These are phyloP conservation scores for Taeniopygia guttata DNA, from an alignment of 2,797 vertebrate genomes.

Conservation along the genomic window DNA sequence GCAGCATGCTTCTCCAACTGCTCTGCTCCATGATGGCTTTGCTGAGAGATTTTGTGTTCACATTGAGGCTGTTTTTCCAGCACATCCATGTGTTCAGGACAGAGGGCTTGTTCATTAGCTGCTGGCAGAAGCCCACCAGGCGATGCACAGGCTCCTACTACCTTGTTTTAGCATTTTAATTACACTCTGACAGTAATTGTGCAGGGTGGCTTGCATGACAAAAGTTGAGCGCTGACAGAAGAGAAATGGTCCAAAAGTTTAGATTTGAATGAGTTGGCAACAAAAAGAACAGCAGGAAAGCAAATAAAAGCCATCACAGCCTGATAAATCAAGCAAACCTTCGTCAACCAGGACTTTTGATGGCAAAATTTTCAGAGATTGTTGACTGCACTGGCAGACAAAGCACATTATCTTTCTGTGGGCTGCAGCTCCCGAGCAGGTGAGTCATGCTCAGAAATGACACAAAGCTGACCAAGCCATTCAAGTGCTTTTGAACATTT, in stretches of 20 bases:
- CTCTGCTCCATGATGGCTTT: rapidly evolving
- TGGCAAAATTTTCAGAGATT: background rate
- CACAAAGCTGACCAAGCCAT: background rate
- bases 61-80: background rate
- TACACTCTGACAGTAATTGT: background rate
- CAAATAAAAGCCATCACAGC: background rate
- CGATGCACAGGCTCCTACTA: background rate
- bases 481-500: background rate
- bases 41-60: background rate
- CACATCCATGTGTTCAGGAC: background rate
- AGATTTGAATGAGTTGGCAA: background rate
- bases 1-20: rapidly evolving
- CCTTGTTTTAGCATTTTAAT: background rate
- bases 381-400: background rate
- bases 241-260: background rate
- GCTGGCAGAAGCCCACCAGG: background rate
- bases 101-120: background rate
- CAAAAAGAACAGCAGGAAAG: background rate
- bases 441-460: background rate
- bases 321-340: background rate
- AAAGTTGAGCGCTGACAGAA: background rate
- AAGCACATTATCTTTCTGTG: background rate
- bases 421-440: background rate
- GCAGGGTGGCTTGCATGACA: background rate
- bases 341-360: background rate